Evolutionary conservation across 2,797 vertebrate genomes (phyloP), one percentile per base, ranked within the genome.

Genomic region (Myotis planiceps): DNA sequence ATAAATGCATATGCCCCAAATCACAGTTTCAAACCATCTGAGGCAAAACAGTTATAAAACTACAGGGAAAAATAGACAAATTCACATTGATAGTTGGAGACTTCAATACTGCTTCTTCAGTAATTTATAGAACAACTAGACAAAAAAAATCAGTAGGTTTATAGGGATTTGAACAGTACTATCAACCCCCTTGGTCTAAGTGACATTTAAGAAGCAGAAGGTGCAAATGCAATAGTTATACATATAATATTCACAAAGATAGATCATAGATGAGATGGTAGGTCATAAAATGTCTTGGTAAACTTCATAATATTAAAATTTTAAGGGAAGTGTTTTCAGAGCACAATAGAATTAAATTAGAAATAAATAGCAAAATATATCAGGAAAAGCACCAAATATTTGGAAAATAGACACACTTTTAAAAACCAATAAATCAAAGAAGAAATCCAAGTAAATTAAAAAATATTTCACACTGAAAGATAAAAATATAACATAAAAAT

Each of bases 221-320:
- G 27, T 69, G 34, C 18, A 88, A 74, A 3, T 84, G 7, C 9
- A 63, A 2, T 74, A 78, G n/a, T n/a, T 82, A 25, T 42, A 72
- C 42, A 25, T 23, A 5, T 14, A 76, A 27, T 47, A 21, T 92
- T 80, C 29, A 93, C 12, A n/a, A 80, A 76, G 78, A 39, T 60
- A 63, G 18, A 74, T 76, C 29, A 13, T 51, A 66, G 25, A 84
- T 75, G 19, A 23, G 42, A 42, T 91, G 25, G 18, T 78, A 66
- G 32, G 19, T 27, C 16, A 80, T 83, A 87, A 87, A 58, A 85
- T 60, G 4, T 60, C 13, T 86, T 47, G 83, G 39, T 65, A 72
- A 60, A n/a, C 63, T 95, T 91, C 15, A 49, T 42, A 88, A 74
- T 45, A 84, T 90, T 87, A 80, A 92, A 81, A 55, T 37, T n/a